phyloP scores from a whole-genome alignment of 2,888 invertebrate species.

The Dasysyrphus albostriatus region DNA sequence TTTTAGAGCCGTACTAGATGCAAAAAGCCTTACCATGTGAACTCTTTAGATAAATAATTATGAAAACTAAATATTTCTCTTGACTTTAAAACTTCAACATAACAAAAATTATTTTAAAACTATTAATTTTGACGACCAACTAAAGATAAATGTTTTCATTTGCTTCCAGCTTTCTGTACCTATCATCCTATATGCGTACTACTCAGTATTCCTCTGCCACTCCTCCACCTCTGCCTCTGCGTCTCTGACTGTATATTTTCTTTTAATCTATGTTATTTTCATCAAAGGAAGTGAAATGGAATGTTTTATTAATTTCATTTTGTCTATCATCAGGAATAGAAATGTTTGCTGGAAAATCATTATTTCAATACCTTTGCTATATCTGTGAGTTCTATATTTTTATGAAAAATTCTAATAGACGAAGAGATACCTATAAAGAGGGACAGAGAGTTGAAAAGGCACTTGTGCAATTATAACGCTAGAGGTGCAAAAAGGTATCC shows the following conservation, averaged over 20 bases:
- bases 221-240: too few relatives aligned
- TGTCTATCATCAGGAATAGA: conserved; percentile 19
- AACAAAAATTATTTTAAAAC: too few relatives aligned
- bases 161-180: too few relatives aligned
- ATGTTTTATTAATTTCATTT: conserved; percentile 50
- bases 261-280: not conserved
- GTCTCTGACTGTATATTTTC: not conserved
- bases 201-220: too few relatives aligned
- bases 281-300: conserved; percentile 19
- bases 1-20: too few relatives aligned
- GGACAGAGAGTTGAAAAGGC: not conserved
- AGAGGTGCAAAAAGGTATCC: conserved; percentile 47
- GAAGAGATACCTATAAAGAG: not conserved
- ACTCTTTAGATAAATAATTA: too few relatives aligned
- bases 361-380: conserved; percentile 5
- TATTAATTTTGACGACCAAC: too few relatives aligned
- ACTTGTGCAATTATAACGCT: conserved; percentile 28
- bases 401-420: not conserved
- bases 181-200: too few relatives aligned
- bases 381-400: not conserved
- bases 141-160: too few relatives aligned
- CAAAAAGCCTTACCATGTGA: too few relatives aligned
- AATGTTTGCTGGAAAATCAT: conserved; percentile 12
- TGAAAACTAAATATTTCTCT: too few relatives aligned
- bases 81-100: too few relatives aligned